Base-by-base conservation (phyloP, 2,113 vertebrate genomes). In the Channa argus region DNA sequence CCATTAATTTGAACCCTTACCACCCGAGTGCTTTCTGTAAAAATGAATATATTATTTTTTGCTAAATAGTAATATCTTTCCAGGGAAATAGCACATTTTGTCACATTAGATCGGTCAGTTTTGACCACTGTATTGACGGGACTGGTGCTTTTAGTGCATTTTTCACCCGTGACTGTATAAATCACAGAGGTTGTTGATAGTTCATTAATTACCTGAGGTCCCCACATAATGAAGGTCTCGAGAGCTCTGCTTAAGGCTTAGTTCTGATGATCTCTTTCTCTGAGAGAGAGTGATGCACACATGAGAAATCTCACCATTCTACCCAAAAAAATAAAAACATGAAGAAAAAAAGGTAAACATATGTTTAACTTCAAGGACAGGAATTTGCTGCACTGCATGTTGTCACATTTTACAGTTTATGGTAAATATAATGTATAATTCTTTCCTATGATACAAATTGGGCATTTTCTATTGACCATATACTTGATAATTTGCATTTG, bases 171-270 rank as follows among this genome's bases (percentile, higher is more conserved):
- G 37, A 7, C 9, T 12, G 33, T 63, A 6, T 41, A 62, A 82
- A 49, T 77, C 74, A 62, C 58, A 62, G 59, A 76, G 83, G 67
- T 79, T 77, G 70, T 65, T 77, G 49, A 1, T 61, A 63, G 86
- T 83, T 86, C 77, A 79, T 83, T 77, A 77, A 77, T 81, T 72
- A 86, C 82, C 68, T 45, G 70, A 65, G 71, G 77, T 85, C 53
- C 8, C 56, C 62, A 72, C 74, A 70, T 88, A 86, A 88, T 50
- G 62, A 79, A 53, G 68, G 54, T 62, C 86, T 49, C 64, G 1
- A 43, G 79, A 81, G 8, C 63, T 6, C 14, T n/a, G 79, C 79
- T 81, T 14, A 15, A 70, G 72, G 74, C 79, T 37, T 36, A 9
- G 45, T 54, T 47, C 33, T 73, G 56, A 47, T 66, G 62, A 77